These are phyloP conservation scores for Myxocyprinus asiaticus DNA, from an alignment of 2,113 vertebrate species.

Conservation along the genomic window DNA sequence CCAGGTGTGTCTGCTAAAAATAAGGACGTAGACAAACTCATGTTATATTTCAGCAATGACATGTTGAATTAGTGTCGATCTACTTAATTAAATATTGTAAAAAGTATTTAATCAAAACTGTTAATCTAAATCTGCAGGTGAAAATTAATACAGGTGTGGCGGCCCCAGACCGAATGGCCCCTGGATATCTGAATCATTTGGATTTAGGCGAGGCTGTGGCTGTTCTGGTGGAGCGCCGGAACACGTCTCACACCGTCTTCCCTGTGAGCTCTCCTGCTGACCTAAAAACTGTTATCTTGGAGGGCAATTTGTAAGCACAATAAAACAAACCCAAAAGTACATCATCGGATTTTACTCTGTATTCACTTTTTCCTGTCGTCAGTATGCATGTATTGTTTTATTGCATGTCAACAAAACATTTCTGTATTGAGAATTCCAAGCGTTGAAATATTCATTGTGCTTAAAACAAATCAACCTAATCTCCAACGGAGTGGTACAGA, in stretches of 20 bases:
- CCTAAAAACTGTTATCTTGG: conserved; percentile 69
- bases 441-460: background rate
- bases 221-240: conserved; percentile 70
- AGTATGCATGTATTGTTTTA: conserved; percentile 32
- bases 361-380: conserved; percentile 7
- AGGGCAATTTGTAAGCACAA: conserved; percentile 60
- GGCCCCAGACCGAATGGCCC: conserved; percentile 70
- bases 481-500: background rate
- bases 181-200: conserved; percentile 78
- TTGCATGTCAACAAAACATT: conserved; percentile 41
- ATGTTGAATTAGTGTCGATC: background rate
- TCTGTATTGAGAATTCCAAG: conserved; percentile 21
- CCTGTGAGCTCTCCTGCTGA: conserved; percentile 71
- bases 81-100: background rate
- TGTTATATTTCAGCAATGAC: background rate
- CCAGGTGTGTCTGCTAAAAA: conserved; percentile 68
- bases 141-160: conserved; percentile 80
- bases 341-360: conserved; percentile 2
- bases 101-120: background rate
- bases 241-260: conserved; percentile 69
- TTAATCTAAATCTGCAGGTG: conserved; percentile 64
- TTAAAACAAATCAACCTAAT: conserved; percentile 14
- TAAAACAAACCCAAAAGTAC: background rate
- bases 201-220: conserved; percentile 78
- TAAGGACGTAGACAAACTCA: background rate